Evolutionary conservation across 1,140 invertebrate genomes (phyloP).

Genomic region (Cepaea nemoralis): DNA sequence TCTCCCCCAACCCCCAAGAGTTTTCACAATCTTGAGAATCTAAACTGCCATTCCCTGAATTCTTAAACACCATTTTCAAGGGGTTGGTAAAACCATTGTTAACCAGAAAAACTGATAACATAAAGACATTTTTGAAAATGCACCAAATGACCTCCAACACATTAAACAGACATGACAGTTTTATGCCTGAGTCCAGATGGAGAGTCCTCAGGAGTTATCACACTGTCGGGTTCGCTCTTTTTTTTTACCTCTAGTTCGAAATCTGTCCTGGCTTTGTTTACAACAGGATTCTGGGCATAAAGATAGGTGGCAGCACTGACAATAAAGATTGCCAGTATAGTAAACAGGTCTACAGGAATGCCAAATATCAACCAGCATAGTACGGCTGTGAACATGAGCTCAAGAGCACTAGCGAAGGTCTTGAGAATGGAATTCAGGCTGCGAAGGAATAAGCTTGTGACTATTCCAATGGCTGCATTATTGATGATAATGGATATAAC

Average conservation of each 20-base stretch:
- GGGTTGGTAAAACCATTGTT: too few relatives aligned
- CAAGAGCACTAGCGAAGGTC: slow-evolving; percentile 94
- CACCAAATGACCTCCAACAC: not conserved
- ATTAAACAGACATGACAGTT: not conserved
- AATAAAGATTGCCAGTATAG: slow-evolving; percentile 84
- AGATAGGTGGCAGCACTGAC: slow-evolving; percentile 87
- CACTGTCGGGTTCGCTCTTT: not conserved
- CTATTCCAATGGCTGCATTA: slow-evolving; percentile 90
- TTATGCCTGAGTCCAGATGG: not conserved
- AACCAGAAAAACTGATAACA: too few relatives aligned
- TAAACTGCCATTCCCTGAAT: too few relatives aligned
- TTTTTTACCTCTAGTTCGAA: not conserved
- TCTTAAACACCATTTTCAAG: too few relatives aligned
- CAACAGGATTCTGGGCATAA: slow-evolving; percentile 91
- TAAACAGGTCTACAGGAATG: slow-evolving; percentile 88
- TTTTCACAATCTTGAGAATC: too few relatives aligned
- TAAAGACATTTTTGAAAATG: not conserved
- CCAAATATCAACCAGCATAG: slow-evolving; percentile 90
- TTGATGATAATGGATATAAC: slow-evolving; percentile 89
- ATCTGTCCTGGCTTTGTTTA: slow-evolving; percentile 63
- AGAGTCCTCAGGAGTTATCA: not conserved
- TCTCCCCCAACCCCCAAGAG: too few relatives aligned
- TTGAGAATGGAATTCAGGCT: slow-evolving; percentile 95
- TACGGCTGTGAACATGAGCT: slow-evolving; percentile 90
- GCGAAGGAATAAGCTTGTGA: slow-evolving; percentile 93